phyloP scores from a whole-genome alignment of 2,888 invertebrate species.

The Schizaphis graminum region DNA sequence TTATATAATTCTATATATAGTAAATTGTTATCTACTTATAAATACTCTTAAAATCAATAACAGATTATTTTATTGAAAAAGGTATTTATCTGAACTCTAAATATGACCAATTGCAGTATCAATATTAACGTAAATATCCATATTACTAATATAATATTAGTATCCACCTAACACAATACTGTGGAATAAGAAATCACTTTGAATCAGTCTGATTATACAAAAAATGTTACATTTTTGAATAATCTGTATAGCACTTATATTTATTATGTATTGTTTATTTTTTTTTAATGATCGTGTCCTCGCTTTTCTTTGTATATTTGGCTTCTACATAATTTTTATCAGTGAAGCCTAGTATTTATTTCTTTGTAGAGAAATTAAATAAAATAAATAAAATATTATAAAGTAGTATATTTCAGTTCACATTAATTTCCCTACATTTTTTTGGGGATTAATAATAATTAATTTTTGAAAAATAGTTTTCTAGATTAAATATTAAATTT shows the following conservation, averaged over 20 bases:
- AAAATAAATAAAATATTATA: neutral
- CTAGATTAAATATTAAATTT: neutral
- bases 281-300: neutral
- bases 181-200: neutral
- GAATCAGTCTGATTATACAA: neutral
- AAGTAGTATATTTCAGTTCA: neutral
- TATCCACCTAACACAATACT: neutral
- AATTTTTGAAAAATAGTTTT: neutral
- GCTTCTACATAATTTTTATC: neutral
- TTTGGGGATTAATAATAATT: neutral
- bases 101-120: neutral
- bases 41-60: neutral
- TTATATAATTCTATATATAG: neutral
- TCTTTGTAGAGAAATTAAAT: neutral
- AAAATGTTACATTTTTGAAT: neutral
- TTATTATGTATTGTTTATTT: neutral
- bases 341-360: neutral
- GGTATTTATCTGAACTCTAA: neutral
- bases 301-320: neutral
- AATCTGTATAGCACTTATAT: neutral
- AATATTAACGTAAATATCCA: neutral
- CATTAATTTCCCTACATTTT: neutral
- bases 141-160: too few species aligned
- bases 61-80: neutral
- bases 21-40: neutral